Evolutionary conservation across 2,113 vertebrate species (phyloP).

Genomic region (Oplegnathus fasciatus): DNA sequence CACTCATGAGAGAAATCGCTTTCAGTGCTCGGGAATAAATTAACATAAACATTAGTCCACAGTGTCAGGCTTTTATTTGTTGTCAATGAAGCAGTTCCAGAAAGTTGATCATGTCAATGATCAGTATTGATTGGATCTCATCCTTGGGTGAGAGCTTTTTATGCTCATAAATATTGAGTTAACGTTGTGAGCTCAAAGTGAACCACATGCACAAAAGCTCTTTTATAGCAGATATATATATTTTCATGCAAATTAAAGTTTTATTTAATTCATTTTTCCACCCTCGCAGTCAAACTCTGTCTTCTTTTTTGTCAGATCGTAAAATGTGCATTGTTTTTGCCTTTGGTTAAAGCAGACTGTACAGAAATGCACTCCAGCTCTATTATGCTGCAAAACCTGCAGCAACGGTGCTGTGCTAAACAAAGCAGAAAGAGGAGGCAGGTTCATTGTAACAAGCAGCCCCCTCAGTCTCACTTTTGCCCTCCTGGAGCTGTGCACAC

Average conservation of each 20-base stretch:
- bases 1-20: neutral
- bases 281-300: neutral
- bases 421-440: conserved; percentile 37
- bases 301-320: neutral
- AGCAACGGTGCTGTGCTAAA: conserved; percentile 15
- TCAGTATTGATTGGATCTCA: neutral
- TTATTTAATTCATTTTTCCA: neutral
- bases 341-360: neutral
- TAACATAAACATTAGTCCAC: neutral
- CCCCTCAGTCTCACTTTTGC: conserved; percentile 53
- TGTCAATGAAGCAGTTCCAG: conserved; percentile 7
- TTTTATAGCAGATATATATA: neutral
- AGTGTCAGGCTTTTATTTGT: neutral
- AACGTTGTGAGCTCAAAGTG: neutral
- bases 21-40: neutral
- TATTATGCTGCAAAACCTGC: conserved; percentile 28
- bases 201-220: neutral
- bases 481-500: conserved; percentile 12
- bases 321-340: conserved; percentile 9
- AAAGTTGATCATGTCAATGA: neutral
- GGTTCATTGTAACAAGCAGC: conserved; percentile 42
- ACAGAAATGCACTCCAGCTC: neutral
- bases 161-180: neutral
- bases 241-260: conserved; percentile 1
- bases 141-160: neutral